A percentile compares a stretch with the other conserved stretches of the same genome.
These are phyloP conservation scores for Dufourea novaeangliae DNA, from an alignment of 1,140 invertebrate genomes.

Conservation along the genomic window DNA sequence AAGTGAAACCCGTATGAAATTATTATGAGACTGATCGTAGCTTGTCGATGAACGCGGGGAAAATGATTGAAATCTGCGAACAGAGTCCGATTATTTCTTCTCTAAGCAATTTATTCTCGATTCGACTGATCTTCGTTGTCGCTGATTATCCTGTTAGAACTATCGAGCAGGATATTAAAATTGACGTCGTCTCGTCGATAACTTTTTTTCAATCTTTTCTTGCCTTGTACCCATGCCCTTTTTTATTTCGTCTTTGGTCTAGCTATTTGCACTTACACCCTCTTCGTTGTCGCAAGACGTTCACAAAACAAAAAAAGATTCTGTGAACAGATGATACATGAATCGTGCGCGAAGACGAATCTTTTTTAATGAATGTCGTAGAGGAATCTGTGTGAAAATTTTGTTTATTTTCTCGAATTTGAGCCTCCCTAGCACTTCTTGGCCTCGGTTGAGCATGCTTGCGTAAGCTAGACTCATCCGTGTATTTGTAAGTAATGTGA, in stretches of 20 bases:
- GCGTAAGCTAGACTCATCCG: slow-evolving; percentile 66
- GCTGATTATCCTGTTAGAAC: not conserved
- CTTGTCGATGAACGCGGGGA: not conserved
- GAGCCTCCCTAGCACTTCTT: slow-evolving; percentile 58
- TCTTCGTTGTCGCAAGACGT: slow-evolving; percentile 13
- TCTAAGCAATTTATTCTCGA: not conserved
- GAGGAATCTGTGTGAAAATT: not conserved
- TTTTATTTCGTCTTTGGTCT: not conserved
- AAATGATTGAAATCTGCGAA: not conserved
- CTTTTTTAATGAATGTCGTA: not conserved
- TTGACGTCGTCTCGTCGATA: slow-evolving; percentile 32
- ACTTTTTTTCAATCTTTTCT: slow-evolving; percentile 4
- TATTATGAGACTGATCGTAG: slow-evolving; percentile 28
- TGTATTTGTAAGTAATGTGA: slow-evolving; percentile 69
- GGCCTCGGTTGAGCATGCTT: slow-evolving; percentile 59
- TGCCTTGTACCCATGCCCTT: not conserved
- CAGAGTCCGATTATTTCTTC: not conserved
- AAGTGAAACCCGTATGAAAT: not conserved
- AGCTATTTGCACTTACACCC: not conserved
- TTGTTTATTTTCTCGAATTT: slow-evolving; percentile 8
- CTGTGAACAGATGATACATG: not conserved
- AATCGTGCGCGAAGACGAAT: not conserved
- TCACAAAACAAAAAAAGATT: not conserved
- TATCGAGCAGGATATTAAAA: slow-evolving; percentile 13
- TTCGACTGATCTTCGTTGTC: not conserved